These are phyloP conservation scores for Globodera rostochiensis DNA, from an alignment of 1,140 invertebrate species.

Conservation along the genomic window DNA sequence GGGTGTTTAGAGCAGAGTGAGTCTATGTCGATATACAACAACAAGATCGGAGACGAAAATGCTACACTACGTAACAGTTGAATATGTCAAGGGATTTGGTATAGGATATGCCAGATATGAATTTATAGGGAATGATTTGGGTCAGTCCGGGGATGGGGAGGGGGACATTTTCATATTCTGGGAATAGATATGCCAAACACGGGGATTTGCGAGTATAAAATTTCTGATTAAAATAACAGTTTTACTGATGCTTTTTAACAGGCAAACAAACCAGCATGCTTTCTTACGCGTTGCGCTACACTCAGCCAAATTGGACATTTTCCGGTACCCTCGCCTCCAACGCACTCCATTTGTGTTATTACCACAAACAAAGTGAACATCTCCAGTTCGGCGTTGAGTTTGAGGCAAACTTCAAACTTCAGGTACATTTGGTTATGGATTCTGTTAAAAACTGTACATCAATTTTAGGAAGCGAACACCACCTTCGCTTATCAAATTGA, in stretches of 20 bases:
- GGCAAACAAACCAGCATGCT: constrained; percentile 79
- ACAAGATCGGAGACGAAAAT: not conserved
- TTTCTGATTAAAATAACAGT: too few species aligned
- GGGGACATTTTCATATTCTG: too few species aligned
- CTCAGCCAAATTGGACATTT: constrained; percentile 67
- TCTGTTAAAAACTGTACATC: constrained; percentile 32
- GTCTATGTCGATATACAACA: not conserved
- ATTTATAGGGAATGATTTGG: too few species aligned
- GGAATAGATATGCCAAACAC: too few species aligned
- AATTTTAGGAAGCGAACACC: constrained; percentile 79
- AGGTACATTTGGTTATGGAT: not conserved
- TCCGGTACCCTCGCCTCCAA: constrained; percentile 78
- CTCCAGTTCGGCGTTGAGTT: constrained; percentile 74
- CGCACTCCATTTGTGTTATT: constrained; percentile 85
- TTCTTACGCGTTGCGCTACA: constrained; percentile 80
- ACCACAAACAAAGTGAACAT: constrained; percentile 89
- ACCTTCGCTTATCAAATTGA: constrained; percentile 94
- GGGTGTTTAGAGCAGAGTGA: too few species aligned
- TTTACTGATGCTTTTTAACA: constrained; percentile 27
- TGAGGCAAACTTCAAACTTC: constrained; percentile 73
- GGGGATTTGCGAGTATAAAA: too few species aligned
- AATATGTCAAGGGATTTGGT: too few species aligned
- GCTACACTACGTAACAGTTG: too few species aligned
- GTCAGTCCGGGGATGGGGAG: too few species aligned
- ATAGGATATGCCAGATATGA: too few species aligned